Evolutionary conservation across 2,888 invertebrate species (phyloP).

Genomic region (Kuschelorhynchus macadamiae): DNA sequence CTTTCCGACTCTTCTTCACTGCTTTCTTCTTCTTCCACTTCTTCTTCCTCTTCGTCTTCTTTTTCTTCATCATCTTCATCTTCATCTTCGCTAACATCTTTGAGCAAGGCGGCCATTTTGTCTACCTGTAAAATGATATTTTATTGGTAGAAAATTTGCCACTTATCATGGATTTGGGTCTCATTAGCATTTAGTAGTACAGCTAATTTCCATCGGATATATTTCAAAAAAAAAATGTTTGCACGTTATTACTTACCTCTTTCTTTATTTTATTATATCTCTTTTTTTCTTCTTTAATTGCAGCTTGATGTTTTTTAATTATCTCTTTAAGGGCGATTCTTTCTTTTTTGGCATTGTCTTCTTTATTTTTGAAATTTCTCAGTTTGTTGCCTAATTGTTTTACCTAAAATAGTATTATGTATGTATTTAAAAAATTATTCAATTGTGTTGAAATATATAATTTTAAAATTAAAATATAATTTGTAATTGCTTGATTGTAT

Average conservation of each 20-base stretch:
- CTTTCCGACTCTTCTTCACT: constrained; percentile 73
- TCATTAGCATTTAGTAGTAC: too few species aligned
- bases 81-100: constrained; percentile 80
- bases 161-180: too few species aligned
- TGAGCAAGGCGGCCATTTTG: constrained; percentile 92
- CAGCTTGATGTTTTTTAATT: constrained; percentile 84
- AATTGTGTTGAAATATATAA: too few species aligned
- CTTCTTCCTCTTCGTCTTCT: constrained; percentile 71
- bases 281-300: constrained; percentile 84
- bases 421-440: too few species aligned
- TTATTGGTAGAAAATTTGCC: too few species aligned
- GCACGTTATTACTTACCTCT: too few species aligned
- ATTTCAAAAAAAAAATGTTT: too few species aligned
- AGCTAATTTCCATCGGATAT: too few species aligned
- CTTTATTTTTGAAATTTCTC: constrained; percentile 75
- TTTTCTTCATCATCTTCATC: constrained; percentile 75
- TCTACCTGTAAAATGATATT: too few species aligned
- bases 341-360: constrained; percentile 82
- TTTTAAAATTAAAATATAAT: too few species aligned
- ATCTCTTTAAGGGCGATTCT: constrained; percentile 83
- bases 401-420: too few species aligned
- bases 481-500: too few species aligned
- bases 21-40: constrained; percentile 73
- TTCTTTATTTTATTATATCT: constrained; percentile 88
- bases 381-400: constrained; percentile 75